Base-by-base conservation (phyloP, 1,140 invertebrate genomes). In the Melitaea cinxia region DNA sequence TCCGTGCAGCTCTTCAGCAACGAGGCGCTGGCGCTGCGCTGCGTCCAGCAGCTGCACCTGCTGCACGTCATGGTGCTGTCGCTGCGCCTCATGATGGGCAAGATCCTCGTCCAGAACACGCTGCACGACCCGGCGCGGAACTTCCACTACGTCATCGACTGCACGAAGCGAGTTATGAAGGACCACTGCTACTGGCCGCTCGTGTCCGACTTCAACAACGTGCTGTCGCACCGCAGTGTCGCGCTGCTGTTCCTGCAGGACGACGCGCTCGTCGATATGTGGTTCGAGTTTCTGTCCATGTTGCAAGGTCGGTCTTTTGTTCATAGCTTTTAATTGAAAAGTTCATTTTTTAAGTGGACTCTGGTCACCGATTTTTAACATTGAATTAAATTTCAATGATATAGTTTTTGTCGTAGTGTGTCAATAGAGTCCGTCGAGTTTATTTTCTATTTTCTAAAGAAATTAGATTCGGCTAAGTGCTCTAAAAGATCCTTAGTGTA, bases 181-280 rank as follows among this genome's bases (percentile, higher is more conserved):
- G 97, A 99, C 79, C 98, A 99, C 89, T 98, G 97, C 91, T 99
- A 99, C 91, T 99, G 98, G 98, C 98, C 98, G 9, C 92, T 99
- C 2, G 97, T 99, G 33, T 98, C 97, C 0, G 98, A 99, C 92
- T 94, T 99, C 33, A 99, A 99, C 82, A 99, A 99, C 89, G 96
- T 99, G n/a, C 92, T 99, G 0, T 97, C 97, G 0, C 98, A 99
- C 88, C 93, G 95, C 70, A 96, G 95, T 9, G 96, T 99, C 14
- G 97, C 98, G 0, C 84, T 97, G 62, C 94, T 96, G 73, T 99
- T 99, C 85, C 94, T 99, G 84, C 93, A 94, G 47, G 96, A 99
- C 82, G 94, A 95, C 75, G 93, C 94, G 59, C 93, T 99, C 12
- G 92, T 99, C 17, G 94, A 97, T 76, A 96, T 98, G 94, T 99